phyloP scores from a whole-genome alignment of 2,113 vertebrate species.

The Herpailurus yagouaroundi region DNA sequence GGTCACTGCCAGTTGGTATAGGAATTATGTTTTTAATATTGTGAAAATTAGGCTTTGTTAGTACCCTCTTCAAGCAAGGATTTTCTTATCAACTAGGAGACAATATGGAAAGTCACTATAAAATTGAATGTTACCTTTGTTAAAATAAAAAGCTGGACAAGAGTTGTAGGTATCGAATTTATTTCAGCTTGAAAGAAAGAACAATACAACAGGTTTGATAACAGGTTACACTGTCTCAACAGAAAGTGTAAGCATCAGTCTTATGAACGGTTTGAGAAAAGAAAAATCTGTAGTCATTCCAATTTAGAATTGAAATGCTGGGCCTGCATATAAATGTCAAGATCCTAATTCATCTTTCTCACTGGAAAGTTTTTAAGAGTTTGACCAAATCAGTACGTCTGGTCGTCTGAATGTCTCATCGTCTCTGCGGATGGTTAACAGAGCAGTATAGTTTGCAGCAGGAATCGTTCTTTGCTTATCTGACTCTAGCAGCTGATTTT shows the following conservation, averaged over 20 bases:
- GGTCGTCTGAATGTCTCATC: neutral
- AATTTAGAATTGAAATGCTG: slow-evolving; percentile 29
- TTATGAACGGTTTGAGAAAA: slow-evolving; percentile 45
- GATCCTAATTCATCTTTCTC: neutral
- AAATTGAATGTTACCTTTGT: neutral
- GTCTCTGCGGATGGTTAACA: neutral
- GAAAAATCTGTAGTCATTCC: neutral
- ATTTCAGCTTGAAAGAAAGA: neutral
- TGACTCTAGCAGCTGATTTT: neutral
- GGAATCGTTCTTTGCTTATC: neutral
- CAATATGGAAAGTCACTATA: neutral
- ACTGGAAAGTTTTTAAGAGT: neutral
- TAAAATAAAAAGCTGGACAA: slow-evolving; percentile 50
- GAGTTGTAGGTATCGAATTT: slow-evolving; percentile 19
- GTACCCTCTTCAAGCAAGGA: neutral
- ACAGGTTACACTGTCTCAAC: slow-evolving; percentile 25
- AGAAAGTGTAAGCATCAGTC: slow-evolving; percentile 4
- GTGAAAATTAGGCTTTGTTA: slow-evolving; percentile 19
- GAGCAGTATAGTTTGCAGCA: neutral
- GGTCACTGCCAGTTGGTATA: neutral
- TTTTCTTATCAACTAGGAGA: slow-evolving; percentile 32
- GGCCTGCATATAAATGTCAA: neutral
- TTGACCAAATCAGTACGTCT: slow-evolving; percentile 23
- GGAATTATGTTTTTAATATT: slow-evolving; percentile 29
- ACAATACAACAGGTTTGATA: neutral